These are phyloP conservation scores for Cephalopachus bancanus DNA, from an alignment of 2,797 vertebrate species.

Conservation along the genomic window DNA sequence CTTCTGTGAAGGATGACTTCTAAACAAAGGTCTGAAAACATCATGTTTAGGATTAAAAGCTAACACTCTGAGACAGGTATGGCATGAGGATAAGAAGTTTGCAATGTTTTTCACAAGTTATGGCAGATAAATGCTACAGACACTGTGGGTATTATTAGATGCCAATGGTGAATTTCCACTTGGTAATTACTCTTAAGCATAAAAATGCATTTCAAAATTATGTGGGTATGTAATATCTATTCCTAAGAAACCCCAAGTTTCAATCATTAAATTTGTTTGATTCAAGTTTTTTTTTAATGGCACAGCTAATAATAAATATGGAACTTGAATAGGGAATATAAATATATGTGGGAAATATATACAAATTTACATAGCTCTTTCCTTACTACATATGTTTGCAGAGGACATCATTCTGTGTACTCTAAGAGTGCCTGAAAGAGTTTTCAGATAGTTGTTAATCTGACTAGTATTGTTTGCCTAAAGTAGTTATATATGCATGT, in stretches of 20 bases:
- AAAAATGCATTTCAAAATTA: conserved; percentile 8
- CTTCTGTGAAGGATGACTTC: background rate
- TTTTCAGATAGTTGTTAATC: background rate
- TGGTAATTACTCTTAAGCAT: background rate
- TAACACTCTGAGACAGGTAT: background rate
- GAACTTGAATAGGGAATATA: background rate
- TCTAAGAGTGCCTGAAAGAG: background rate
- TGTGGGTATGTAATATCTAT: background rate
- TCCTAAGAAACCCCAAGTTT: conserved; percentile 10
- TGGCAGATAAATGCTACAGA: background rate
- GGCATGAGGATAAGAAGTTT: background rate
- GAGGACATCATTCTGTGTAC: background rate
- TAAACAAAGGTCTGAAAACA: background rate
- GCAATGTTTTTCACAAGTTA: background rate
- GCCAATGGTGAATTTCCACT: background rate
- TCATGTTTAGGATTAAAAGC: background rate
- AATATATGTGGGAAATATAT: background rate
- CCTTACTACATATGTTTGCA: background rate
- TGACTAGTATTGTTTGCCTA: background rate
- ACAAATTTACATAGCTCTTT: background rate
- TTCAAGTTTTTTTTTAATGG: conserved; percentile 23
- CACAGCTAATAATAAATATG: background rate
- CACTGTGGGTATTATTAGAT: background rate
- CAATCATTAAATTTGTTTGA: conserved; percentile 30
- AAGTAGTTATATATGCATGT: background rate